These are phyloP conservation scores for Hyles lineata DNA, from an alignment of 2,888 invertebrate genomes.

Conservation along the genomic window DNA sequence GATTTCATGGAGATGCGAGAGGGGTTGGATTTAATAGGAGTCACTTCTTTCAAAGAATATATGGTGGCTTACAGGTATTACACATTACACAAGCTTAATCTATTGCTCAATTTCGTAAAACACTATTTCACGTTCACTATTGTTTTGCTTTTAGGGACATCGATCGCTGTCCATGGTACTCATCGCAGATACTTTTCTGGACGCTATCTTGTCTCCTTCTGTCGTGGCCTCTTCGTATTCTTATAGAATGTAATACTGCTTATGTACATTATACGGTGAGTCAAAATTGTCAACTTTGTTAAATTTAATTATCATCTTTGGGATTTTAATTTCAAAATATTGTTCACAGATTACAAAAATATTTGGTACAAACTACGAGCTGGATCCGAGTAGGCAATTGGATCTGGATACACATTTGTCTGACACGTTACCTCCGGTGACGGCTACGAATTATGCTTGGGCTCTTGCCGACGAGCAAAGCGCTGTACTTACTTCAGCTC, in stretches of 20 bases:
- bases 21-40: conserved; percentile 89
- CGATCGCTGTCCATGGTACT: conserved; percentile 86
- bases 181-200: conserved; percentile 90
- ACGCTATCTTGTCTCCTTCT: conserved; percentile 88
- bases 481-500: conserved; percentile 80
- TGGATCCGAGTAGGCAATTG: conserved; percentile 77
- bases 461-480: conserved; percentile 81
- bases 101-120: not conserved
- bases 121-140: conserved; percentile 32
- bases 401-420: conserved; percentile 79
- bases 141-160: conserved; percentile 66
- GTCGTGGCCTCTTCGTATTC: conserved; percentile 92
- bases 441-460: conserved; percentile 75
- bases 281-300: conserved; percentile 31
- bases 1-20: conserved; percentile 95
- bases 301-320: conserved; percentile 28
- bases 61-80: conserved; percentile 82
- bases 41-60: conserved; percentile 84
- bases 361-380: conserved; percentile 90
- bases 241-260: conserved; percentile 92
- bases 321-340: conserved; percentile 38
- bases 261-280: conserved; percentile 91
- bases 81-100: not conserved
- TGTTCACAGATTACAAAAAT: conserved; percentile 88
- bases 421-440: conserved; percentile 76